These are phyloP conservation scores for Gymnoscelis rufifasciata DNA, from an alignment of 2,888 invertebrate species.

Conservation along the genomic window DNA sequence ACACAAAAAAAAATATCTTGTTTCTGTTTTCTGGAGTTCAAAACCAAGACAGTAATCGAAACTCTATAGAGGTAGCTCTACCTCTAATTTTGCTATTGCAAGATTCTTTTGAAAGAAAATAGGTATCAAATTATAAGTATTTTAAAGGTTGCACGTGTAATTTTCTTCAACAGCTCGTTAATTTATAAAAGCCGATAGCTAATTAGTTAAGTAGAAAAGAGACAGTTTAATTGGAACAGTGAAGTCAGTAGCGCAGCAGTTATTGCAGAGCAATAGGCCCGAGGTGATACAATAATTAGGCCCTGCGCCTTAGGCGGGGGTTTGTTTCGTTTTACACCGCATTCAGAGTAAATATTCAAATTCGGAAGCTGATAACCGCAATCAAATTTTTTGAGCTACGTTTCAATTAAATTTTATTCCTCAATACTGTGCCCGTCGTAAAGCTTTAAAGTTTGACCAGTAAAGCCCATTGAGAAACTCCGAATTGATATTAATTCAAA, in stretches of 20 bases:
- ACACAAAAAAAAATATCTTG: too few relatives aligned
- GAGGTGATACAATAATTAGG: slow-evolving; percentile 26
- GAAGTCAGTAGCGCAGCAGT: slow-evolving; percentile 12
- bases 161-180: too few relatives aligned
- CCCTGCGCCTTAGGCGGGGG: slow-evolving; percentile 26
- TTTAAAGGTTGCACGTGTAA: too few relatives aligned
- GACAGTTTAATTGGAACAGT: slow-evolving; percentile 24
- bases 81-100: too few relatives aligned
- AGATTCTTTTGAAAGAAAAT: too few relatives aligned
- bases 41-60: too few relatives aligned
- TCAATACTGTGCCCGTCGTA: slow-evolving; percentile 75
- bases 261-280: slow-evolving; percentile 19
- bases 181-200: not conserved
- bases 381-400: slow-evolving; percentile 73
- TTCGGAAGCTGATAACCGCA: slow-evolving; percentile 78
- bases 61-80: too few relatives aligned
- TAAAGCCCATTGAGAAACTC: slow-evolving; percentile 79
- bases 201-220: slow-evolving; percentile 26
- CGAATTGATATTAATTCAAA: slow-evolving; percentile 80
- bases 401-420: slow-evolving; percentile 79
- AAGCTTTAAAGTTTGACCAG: slow-evolving; percentile 78
- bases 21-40: too few relatives aligned
- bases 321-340: slow-evolving; percentile 42
- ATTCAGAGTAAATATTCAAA: slow-evolving; percentile 76
- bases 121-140: too few relatives aligned